Conservation (phyloP, 2,113 vertebrate genomes). For the Cromileptes altivelis region DNA sequence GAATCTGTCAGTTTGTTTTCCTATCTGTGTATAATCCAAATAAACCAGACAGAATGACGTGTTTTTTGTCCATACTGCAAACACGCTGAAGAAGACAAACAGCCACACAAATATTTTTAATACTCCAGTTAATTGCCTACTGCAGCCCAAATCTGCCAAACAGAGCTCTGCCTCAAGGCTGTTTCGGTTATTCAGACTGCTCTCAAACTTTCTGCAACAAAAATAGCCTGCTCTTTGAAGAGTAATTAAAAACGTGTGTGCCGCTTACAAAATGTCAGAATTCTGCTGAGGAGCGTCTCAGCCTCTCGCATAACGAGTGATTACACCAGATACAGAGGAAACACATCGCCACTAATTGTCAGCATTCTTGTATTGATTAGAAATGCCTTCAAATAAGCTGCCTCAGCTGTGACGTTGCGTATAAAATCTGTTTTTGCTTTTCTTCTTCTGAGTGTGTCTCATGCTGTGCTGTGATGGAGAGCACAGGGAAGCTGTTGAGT, state of each 20-base stretch:
- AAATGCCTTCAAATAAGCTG: neutral
- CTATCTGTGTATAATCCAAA: neutral
- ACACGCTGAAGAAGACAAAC: constrained; percentile 22
- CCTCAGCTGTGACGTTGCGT: constrained; percentile 3
- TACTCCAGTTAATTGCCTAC: constrained; percentile 39
- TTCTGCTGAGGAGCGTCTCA: constrained; percentile 6
- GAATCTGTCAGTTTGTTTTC: constrained; percentile 4
- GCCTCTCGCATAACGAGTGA: constrained; percentile 36
- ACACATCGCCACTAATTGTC: constrained; percentile 35
- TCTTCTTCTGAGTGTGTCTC: neutral
- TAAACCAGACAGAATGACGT: neutral
- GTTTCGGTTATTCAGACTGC: constrained; percentile 34
- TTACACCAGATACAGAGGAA: constrained; percentile 26
- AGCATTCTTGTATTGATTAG: constrained; percentile 30
- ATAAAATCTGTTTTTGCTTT: neutral
- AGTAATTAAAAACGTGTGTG: constrained; percentile 68
- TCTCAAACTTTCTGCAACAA: constrained; percentile 48
- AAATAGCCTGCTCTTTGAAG: constrained; percentile 53
- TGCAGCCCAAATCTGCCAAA: constrained; percentile 27
- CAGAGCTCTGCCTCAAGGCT: constrained; percentile 44
- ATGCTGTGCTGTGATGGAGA: constrained; percentile 11
- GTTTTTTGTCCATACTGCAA: constrained; percentile 1
- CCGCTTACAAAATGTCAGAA: constrained; percentile 55
- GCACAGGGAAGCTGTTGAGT: constrained; percentile 27
- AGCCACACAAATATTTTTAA: constrained; percentile 33